A percentile compares a stretch with the other conserved stretches of the same genome.
phyloP scores from a whole-genome alignment of 2,113 vertebrate genomes.

The Stigmatopora argus region DNA sequence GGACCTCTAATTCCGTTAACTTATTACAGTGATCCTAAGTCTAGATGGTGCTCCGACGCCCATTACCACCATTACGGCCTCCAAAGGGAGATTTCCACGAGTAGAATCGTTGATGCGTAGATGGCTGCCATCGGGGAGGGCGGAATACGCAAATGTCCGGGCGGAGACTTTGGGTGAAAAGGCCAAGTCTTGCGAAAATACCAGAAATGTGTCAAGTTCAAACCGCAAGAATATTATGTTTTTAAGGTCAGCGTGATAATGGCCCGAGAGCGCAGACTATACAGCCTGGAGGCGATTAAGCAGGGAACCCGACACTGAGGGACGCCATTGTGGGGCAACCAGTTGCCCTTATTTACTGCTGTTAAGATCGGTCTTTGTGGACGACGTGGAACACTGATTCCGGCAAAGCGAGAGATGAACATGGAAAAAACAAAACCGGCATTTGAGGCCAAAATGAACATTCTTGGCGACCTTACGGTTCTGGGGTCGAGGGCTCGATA shows the following conservation, averaged over 20 bases:
- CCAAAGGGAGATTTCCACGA: too few species aligned
- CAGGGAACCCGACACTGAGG: slow-evolving; percentile 26
- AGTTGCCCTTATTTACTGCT: slow-evolving; percentile 40
- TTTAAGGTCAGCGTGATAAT: slow-evolving; percentile 21
- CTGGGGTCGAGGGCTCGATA: too few species aligned
- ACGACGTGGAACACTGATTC: slow-evolving; percentile 14
- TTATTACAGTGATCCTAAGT: slow-evolving; percentile 4
- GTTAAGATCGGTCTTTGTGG: slow-evolving; percentile 13
- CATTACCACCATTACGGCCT: too few species aligned
- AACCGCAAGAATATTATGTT: background rate
- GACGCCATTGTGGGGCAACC: slow-evolving; percentile 39
- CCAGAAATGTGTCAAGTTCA: background rate
- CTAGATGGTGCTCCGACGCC: background rate
- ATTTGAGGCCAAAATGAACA: too few species aligned
- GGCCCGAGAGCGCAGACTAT: background rate
- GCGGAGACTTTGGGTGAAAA: too few species aligned
- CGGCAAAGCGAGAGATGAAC: background rate
- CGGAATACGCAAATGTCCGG: too few species aligned
- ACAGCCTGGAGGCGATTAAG: slow-evolving; percentile 17
- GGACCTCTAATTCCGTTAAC: background rate
- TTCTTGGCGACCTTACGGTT: too few species aligned
- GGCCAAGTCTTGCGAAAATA: background rate
- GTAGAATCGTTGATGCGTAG: too few species aligned
- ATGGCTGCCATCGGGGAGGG: too few species aligned
- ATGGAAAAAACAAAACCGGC: background rate